Evolutionary conservation across 2,888 invertebrate species (phyloP), one percentile per base, ranked within the genome.

Genomic region (Electrophaes corylata): DNA sequence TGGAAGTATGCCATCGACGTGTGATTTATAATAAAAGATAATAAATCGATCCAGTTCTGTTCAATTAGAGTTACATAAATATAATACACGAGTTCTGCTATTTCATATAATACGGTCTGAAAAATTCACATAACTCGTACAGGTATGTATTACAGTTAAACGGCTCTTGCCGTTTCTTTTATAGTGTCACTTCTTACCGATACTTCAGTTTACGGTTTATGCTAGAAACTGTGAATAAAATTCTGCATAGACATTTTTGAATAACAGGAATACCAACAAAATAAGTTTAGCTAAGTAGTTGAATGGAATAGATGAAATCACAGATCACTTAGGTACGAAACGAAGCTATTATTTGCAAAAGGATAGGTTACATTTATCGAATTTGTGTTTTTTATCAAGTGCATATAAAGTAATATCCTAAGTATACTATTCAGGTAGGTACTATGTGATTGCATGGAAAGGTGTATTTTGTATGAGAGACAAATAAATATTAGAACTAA

Each of bases 101-200:
- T 10, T 6, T 8, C 26, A 29, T 29, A 20, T 8, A 37, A 16
- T 29, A 29, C 37, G 1, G 35, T 14, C 35, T 35, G 14, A 52
- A 61, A 60, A 65, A 61, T 55, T 65, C 60, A 64, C 62, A 56
- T 51, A 57, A 53, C 41, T 54, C 44, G 48, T 44, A 46, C 26
- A 46, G 33, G 31, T 48, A 35, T 10, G 20, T 31, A 16, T 41
- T 8, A 56, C 52, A 54, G 53, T 47, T 54, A 51, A 54, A 53
- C 31, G 48, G 47, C 53, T 54, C 29, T 20, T 20, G 31, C 45
- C 41, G 57, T 56, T 29, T 35, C 35, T 52, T 52, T 35, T 47
- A 48, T 43, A 49, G 29, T 39, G 35, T 26, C 18, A 48, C 35
- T 55, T 48, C 41, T 43, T 48, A 31, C 44, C 49, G 47, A 53